phyloP scores from a whole-genome alignment of 2,888 invertebrate genomes.

The Dicranocentrus wangi region DNA sequence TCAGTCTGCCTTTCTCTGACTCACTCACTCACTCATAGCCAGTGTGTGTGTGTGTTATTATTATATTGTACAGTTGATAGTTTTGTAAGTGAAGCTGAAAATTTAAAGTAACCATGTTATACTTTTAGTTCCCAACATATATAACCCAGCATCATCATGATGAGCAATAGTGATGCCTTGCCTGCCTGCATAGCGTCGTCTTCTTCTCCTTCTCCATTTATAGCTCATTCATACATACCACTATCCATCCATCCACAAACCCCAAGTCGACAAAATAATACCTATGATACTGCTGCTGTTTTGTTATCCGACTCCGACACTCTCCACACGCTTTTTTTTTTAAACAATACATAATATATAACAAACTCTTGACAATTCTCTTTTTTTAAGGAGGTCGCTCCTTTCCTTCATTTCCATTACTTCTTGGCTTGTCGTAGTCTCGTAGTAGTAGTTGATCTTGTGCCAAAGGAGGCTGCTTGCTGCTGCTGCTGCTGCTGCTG shows the following conservation, averaged over 20 bases:
- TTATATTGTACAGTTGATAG: too few relatives aligned
- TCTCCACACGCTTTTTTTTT: too few relatives aligned
- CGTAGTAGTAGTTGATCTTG: neutral
- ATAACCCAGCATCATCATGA: too few relatives aligned
- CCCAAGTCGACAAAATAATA: neutral
- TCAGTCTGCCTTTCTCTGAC: too few relatives aligned
- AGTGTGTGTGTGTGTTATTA: too few relatives aligned
- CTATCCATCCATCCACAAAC: neutral
- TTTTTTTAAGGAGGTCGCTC: constrained; percentile 35
- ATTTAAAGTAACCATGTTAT: too few relatives aligned
- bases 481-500: too few relatives aligned
- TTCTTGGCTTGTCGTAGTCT: constrained; percentile 9
- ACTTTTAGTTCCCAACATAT: too few relatives aligned
- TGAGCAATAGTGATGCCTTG: neutral
- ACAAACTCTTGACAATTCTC: constrained; percentile 21
- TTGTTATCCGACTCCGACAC: neutral
- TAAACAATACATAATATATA: too few relatives aligned
- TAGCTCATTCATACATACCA: neutral
- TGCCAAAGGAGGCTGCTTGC: neutral
- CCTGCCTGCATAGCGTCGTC: neutral
- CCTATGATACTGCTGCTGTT: constrained; percentile 16
- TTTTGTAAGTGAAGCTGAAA: too few relatives aligned
- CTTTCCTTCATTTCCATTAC: constrained; percentile 21
- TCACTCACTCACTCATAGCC: too few relatives aligned
- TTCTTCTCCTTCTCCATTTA: neutral